A percentile compares a stretch with the other conserved stretches of the same genome.
phyloP scores from a whole-genome alignment of 37 sponge, comb jelly and placozoan species.

The Aplysina aerophoba region DNA sequence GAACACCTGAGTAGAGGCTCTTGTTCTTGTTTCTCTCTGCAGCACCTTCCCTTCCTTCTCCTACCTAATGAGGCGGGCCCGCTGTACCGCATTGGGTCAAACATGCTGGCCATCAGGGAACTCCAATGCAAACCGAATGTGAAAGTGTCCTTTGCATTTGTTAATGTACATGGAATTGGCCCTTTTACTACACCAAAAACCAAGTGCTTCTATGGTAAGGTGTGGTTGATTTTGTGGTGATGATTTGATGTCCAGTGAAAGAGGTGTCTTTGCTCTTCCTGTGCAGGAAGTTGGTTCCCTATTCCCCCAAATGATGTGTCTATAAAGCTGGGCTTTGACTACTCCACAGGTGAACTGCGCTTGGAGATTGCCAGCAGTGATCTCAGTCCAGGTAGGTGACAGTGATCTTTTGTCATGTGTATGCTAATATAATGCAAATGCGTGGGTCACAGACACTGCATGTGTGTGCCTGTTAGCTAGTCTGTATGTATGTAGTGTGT shows the following conservation, averaged over 20 bases:
- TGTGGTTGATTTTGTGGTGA: too few relatives aligned
- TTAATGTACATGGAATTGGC: not conserved
- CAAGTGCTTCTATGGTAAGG: constrained; percentile 19
- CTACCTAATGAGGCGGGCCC: constrained; percentile 14
- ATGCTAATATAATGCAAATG: too few relatives aligned
- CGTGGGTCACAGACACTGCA: too few relatives aligned
- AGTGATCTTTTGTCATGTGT: not conserved
- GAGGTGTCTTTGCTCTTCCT: not conserved
- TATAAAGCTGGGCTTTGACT: not conserved
- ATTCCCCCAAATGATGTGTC: not conserved
- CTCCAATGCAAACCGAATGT: constrained; percentile 12
- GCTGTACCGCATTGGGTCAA: constrained; percentile 13
- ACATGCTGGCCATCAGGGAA: constrained; percentile 27
- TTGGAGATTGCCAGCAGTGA: not conserved
- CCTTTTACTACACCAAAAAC: not conserved
- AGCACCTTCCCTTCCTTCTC: constrained; percentile 31
- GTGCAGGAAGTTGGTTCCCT: constrained; percentile 14
- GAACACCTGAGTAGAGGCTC: not conserved
- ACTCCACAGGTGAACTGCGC: not conserved
- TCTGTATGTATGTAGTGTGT: too few relatives aligned
- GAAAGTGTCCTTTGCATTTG: constrained; percentile 16
- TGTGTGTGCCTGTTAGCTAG: too few relatives aligned
- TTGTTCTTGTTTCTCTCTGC: not conserved
- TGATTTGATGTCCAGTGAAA: too few relatives aligned
- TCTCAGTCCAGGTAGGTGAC: constrained; percentile 1